Conservation (phyloP, 35 echinoderm and acorn worm species). For the Diadema setosum region DNA sequence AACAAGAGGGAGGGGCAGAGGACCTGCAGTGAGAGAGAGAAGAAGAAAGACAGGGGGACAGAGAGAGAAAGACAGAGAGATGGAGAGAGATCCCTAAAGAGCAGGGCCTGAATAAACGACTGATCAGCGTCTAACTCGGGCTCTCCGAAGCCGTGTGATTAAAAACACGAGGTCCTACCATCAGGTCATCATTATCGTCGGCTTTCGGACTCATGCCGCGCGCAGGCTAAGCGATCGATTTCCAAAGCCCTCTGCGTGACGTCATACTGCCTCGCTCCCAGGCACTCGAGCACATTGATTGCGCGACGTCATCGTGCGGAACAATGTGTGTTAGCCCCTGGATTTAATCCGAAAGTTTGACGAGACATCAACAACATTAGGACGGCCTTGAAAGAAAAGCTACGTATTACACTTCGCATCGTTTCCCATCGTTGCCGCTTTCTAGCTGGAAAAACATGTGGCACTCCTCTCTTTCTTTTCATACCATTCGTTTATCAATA, state of each 20-base stretch:
- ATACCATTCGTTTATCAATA: too few species aligned
- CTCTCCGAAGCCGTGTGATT: background rate
- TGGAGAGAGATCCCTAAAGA: background rate
- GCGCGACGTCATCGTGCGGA: background rate
- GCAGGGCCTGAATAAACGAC: too few species aligned
- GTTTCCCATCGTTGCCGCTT: too few species aligned
- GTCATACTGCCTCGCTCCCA: background rate
- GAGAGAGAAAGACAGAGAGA: background rate
- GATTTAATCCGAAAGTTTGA: too few species aligned
- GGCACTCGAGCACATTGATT: background rate
- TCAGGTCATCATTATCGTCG: background rate
- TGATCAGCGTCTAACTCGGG: too few species aligned
- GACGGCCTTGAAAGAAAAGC: too few species aligned
- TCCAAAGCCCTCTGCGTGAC: background rate
- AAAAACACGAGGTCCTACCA: background rate
- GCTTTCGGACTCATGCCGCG: background rate
- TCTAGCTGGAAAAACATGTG: too few species aligned
- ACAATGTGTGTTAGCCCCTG: too few species aligned
- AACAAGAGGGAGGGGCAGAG: background rate
- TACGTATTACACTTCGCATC: too few species aligned
- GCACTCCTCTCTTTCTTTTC: too few species aligned
- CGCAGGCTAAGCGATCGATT: background rate
- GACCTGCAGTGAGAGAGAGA: background rate
- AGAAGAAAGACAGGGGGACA: background rate
- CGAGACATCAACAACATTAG: too few species aligned